phyloP scores from a whole-genome alignment of 1,140 invertebrate genomes.

The Aphaenogaster ashmeadi region DNA sequence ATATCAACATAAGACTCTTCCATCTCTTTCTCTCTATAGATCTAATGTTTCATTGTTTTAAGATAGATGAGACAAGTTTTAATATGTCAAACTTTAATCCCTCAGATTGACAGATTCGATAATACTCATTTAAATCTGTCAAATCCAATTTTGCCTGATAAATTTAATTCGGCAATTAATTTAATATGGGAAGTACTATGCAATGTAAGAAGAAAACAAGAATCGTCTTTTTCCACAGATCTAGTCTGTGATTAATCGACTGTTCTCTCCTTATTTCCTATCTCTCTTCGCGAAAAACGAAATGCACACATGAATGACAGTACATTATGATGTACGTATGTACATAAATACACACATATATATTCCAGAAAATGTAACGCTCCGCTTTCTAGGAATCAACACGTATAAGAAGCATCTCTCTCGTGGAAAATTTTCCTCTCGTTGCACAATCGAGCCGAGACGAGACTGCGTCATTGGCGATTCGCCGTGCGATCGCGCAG shows the following conservation, averaged over 20 bases:
- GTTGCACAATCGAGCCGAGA: slow-evolving; percentile 33
- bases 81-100: background rate
- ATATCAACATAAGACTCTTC: background rate
- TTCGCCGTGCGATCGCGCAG: slow-evolving; percentile 27
- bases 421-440: slow-evolving; percentile 44
- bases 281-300: background rate
- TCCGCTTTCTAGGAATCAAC: slow-evolving; percentile 13
- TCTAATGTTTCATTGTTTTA: background rate
- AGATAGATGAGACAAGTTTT: background rate
- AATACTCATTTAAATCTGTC: background rate
- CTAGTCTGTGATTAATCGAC: slow-evolving; percentile 20
- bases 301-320: background rate
- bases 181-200: background rate
- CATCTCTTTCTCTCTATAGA: background rate
- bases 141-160: background rate
- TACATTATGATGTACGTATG: background rate
- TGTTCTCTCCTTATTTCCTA: slow-evolving; percentile 32
- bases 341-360: background rate
- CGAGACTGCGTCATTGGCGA: slow-evolving; percentile 29
- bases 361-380: slow-evolving; percentile 2
- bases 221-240: slow-evolving; percentile 23
- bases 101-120: background rate
- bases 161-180: background rate
- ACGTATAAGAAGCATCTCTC: slow-evolving; percentile 16
- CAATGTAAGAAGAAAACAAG: slow-evolving; percentile 8